Evolutionary conservation across 1,140 invertebrate genomes (phyloP), one percentile per base, ranked within the genome.

Genomic region (Atopsyche davidsoni): DNA sequence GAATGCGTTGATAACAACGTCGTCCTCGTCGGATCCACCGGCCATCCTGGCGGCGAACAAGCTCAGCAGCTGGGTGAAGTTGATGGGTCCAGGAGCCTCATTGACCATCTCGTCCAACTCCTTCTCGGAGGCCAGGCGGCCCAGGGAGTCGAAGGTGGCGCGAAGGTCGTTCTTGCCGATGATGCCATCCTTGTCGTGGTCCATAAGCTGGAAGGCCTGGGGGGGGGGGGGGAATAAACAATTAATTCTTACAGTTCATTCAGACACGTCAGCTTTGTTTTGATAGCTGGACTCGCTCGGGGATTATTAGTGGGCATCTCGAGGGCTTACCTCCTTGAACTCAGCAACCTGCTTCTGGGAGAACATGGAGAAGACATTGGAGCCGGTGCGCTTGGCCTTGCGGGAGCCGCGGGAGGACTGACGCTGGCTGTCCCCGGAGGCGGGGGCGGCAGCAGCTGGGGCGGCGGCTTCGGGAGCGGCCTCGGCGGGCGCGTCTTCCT

Each of bases 121-220:
- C 70, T 91, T 89, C 64, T 96, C 92, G 59, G 81, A 81, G 62
- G 86, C 84, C 51, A 94, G 78, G 70, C 88, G 86, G 77, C 95
- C 95, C 51, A 98, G 81, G 58, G 88, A 87, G 75, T 96, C 92
- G 77, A 93, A 98, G 66, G 93, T 94, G 64, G 87, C 87, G 67
- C 92, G 87, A 64, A 98, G 81, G 76, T 98, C 96, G 70, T 85
- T 87, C 72, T 96, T 94, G 68, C 89, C 89, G 69, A 98, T 92
- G 75, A 98, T 87, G 63, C 94, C 93, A 73, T 98, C 96, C 76
- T 97, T 95, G 78, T 98, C 92, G 75, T 89, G 86, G 79, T 98
- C 96, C 86, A 98, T 98, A 66, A 98, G 85, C 72, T 89, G 85
- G 86, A 98, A 98, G 65, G 91, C 92, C 89, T 92, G 61, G 34